Conservation (phyloP, 2,113 vertebrate genomes). For the Neolamprologus variostigma region DNA sequence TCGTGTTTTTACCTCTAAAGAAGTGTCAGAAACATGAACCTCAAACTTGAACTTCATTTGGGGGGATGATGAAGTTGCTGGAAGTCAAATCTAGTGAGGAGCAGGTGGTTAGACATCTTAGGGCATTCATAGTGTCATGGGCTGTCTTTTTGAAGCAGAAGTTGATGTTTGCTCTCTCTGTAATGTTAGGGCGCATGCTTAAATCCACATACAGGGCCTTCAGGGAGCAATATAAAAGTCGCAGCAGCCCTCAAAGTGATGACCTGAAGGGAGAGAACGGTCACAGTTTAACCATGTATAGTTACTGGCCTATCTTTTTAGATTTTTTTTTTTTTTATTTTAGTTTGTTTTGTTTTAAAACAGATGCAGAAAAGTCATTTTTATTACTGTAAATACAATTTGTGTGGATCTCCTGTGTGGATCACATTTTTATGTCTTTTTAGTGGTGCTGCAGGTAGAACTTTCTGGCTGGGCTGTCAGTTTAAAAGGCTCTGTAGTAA, state of each 20-base stretch:
- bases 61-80: background rate
- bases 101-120: background rate
- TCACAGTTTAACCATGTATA: background rate
- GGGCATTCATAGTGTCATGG: background rate
- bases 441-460: background rate
- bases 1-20: background rate
- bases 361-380: background rate
- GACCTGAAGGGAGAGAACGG: background rate
- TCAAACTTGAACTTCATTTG: background rate
- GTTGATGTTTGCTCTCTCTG: background rate
- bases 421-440: background rate
- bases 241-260: background rate
- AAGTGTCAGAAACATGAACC: background rate
- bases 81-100: background rate
- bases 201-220: background rate
- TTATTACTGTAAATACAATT: background rate
- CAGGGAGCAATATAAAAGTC: background rate
- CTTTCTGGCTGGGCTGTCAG: background rate
- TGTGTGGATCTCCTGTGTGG: background rate
- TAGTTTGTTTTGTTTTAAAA: background rate
- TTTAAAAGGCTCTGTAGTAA: background rate
- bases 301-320: background rate
- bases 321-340: rapidly evolving
- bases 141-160: background rate
- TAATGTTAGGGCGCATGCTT: background rate